Percentiles rank a stretch among this genome's conserved stretches.
Evolutionary conservation across 2,888 invertebrate species (phyloP).

Genomic region (Hedychridium roseum): DNA sequence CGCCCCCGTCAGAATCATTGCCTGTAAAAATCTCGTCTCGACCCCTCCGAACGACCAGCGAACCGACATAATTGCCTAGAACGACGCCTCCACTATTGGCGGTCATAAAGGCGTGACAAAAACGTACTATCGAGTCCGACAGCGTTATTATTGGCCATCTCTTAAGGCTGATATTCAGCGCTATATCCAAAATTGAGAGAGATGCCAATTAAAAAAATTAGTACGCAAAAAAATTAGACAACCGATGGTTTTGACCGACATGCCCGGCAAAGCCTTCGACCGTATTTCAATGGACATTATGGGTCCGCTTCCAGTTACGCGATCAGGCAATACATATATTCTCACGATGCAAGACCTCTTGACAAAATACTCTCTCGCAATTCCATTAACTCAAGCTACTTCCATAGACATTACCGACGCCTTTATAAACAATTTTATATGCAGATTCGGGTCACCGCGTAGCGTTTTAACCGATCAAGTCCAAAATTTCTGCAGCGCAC

Average conservation of each 20-base stretch:
- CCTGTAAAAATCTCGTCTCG: no score
- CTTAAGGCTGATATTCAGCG: not conserved
- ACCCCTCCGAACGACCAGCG: not conserved
- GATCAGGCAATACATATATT: constrained; percentile 1
- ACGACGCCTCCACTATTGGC: not conserved
- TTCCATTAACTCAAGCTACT: not conserved
- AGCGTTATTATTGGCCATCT: constrained; percentile 1
- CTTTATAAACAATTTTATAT: constrained; percentile 9
- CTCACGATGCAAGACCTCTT: constrained; percentile 18
- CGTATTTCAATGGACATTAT: constrained; percentile 14
- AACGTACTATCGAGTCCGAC: not conserved
- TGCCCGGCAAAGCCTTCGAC: constrained; percentile 9
- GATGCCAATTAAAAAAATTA: constrained; percentile 9
- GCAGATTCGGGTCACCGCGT: no score
- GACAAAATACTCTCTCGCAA: constrained; percentile 17
- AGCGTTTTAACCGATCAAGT: no score
- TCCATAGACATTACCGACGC: constrained; percentile 9
- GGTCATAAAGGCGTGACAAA: constrained; percentile 6
- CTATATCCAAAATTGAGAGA: not conserved
- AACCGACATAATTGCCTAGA: constrained; percentile 1
- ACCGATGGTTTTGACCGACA: constrained; percentile 13
- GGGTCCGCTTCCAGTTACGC: constrained; percentile 7
- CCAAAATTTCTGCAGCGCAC: no score
- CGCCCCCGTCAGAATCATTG: no score
- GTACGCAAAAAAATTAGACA: constrained; percentile 1